Percentiles rank a stretch among this genome's conserved stretches.
Conservation (phyloP, 1,140 invertebrate species). For the Anoplophora glabripennis region DNA sequence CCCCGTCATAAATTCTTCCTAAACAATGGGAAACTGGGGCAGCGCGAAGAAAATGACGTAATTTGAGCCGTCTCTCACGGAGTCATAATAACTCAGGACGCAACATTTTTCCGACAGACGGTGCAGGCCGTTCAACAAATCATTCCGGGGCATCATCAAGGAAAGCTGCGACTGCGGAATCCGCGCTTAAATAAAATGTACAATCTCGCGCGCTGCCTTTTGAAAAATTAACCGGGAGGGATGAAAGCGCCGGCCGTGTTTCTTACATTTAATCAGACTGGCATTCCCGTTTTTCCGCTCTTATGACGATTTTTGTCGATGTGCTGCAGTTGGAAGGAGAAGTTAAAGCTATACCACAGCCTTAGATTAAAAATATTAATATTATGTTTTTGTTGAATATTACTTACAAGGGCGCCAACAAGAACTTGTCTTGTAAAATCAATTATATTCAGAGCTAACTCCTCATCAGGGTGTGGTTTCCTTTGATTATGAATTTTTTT, state of each 20-base stretch:
- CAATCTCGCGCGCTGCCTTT: not conserved
- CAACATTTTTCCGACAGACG: conserved; percentile 24
- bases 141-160: conserved; percentile 21
- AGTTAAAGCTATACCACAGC: too few species aligned
- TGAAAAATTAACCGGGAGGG: not conserved
- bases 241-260: not conserved
- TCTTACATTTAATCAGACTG: not conserved
- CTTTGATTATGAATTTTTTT: too few species aligned
- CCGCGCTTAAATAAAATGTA: conserved; percentile 6
- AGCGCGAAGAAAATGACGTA: conserved; percentile 12
- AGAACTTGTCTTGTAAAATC: too few species aligned
- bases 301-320: too few species aligned
- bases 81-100: conserved; percentile 24
- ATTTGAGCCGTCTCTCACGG: conserved; percentile 23
- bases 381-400: too few species aligned
- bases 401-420: too few species aligned
- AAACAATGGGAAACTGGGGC: not conserved
- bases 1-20: too few species aligned
- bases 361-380: too few species aligned
- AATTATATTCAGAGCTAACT: too few species aligned
- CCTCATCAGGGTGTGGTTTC: too few species aligned
- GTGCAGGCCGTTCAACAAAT: conserved; percentile 22
- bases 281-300: not conserved
- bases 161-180: conserved; percentile 23
- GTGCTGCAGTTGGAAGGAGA: too few species aligned